Conservation (phyloP, 2,797 vertebrate species). For the Myiotriccus ornatus region DNA sequence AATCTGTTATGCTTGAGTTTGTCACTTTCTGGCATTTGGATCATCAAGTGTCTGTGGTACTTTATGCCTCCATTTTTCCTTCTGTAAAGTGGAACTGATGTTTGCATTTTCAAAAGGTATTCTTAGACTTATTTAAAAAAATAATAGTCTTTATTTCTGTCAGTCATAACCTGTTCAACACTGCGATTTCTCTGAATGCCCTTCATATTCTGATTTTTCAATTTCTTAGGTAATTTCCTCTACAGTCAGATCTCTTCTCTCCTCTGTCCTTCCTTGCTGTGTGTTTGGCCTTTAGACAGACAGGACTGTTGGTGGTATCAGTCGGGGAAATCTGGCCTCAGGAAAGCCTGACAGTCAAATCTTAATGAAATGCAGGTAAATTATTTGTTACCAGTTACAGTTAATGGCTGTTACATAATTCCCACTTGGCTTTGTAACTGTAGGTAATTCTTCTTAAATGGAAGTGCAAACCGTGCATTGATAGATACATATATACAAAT, state of each 20-base stretch:
- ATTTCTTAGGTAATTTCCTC: background rate
- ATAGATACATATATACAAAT: background rate
- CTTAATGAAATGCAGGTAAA: background rate
- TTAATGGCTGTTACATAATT: background rate
- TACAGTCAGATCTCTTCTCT: background rate
- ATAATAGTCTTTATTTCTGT: background rate
- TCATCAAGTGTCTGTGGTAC: background rate
- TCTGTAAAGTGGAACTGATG: background rate
- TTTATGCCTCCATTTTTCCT: background rate
- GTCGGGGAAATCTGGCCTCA: background rate
- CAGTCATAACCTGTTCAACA: background rate
- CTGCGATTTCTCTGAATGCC: background rate
- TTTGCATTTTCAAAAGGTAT: background rate
- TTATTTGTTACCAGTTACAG: background rate
- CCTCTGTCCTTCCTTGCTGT: background rate
- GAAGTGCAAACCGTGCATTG: fast-evolving
- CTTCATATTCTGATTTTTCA: background rate
- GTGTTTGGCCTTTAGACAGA: background rate
- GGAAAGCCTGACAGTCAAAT: background rate
- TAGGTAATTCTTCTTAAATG: background rate
- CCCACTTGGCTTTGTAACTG: background rate
- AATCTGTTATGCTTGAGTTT: background rate
- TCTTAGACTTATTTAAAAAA: background rate
- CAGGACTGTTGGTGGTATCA: background rate
- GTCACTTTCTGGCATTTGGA: background rate